These are phyloP conservation scores for Tokudaia muenninki DNA, from an alignment of 2,797 vertebrate species.

Conservation along the genomic window DNA sequence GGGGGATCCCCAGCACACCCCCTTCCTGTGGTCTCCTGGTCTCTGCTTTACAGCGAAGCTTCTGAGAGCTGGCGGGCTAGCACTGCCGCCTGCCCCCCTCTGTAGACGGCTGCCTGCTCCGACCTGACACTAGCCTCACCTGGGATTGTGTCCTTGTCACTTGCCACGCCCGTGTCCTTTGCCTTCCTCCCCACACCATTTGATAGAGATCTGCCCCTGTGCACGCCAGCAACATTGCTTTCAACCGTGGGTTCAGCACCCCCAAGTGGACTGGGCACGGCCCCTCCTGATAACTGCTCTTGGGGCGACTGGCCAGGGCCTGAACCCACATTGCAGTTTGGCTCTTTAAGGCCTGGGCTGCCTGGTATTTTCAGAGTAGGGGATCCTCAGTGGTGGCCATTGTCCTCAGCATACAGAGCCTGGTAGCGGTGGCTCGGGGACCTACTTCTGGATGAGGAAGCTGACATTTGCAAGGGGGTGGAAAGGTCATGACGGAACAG, in stretches of 20 bases:
- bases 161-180: accelerated
- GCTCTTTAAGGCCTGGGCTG: not conserved
- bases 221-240: not conserved
- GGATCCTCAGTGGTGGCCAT: not conserved
- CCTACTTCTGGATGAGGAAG: not conserved
- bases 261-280: not conserved
- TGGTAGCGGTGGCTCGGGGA: not conserved
- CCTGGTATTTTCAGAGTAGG: not conserved
- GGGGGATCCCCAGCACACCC: not conserved
- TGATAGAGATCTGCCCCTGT: not conserved
- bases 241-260: not conserved
- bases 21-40: not conserved
- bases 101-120: not conserved
- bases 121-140: no score
- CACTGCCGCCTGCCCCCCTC: not conserved
- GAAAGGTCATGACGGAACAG: not conserved
- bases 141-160: not conserved
- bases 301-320: not conserved
- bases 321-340: not conserved
- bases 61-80: not conserved
- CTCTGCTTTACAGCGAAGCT: not conserved
- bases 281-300: not conserved
- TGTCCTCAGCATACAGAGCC: not conserved
- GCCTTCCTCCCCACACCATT: no score
- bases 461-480: not conserved